Evolutionary conservation across 2,113 vertebrate species (phyloP).

Genomic region (Oncorhynchus mykiss): DNA sequence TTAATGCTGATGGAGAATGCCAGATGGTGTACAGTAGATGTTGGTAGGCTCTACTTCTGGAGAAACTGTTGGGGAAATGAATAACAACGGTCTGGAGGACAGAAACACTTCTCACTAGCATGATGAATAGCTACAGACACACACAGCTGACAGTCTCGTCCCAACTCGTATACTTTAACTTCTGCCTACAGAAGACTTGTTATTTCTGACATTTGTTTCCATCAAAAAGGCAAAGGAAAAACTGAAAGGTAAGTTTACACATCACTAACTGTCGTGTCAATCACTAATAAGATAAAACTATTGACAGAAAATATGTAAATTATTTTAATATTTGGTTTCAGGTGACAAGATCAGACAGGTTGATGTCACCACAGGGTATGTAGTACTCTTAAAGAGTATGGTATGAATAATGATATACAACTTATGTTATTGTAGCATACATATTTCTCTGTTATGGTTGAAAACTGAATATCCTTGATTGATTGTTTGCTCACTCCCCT

Average conservation of each 20-base stretch:
- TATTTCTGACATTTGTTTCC: slow-evolving; percentile 65
- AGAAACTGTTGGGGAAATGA: background rate
- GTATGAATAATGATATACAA: background rate
- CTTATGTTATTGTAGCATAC: background rate
- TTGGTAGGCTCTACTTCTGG: slow-evolving; percentile 22
- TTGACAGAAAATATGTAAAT: background rate
- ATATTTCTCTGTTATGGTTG: background rate
- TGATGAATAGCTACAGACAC: slow-evolving; percentile 15
- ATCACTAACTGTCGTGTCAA: background rate
- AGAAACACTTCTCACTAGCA: slow-evolving; percentile 21
- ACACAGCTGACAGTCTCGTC: background rate
- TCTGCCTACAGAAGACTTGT: slow-evolving; percentile 2
- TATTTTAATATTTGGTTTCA: background rate
- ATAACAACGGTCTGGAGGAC: slow-evolving; percentile 7
- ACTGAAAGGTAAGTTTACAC: slow-evolving; percentile 22
- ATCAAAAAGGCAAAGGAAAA: slow-evolving; percentile 37
- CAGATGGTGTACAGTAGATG: slow-evolving; percentile 27
- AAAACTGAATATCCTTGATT: background rate
- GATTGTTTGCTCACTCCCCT: background rate
- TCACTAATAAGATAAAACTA: background rate
- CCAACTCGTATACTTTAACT: background rate
- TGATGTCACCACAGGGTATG: background rate
- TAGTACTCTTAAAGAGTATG: background rate
- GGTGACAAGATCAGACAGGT: background rate
- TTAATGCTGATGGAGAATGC: slow-evolving; percentile 30